Conservation (phyloP, 2,888 invertebrate genomes). For the Microlaimidae sp. region DNA sequence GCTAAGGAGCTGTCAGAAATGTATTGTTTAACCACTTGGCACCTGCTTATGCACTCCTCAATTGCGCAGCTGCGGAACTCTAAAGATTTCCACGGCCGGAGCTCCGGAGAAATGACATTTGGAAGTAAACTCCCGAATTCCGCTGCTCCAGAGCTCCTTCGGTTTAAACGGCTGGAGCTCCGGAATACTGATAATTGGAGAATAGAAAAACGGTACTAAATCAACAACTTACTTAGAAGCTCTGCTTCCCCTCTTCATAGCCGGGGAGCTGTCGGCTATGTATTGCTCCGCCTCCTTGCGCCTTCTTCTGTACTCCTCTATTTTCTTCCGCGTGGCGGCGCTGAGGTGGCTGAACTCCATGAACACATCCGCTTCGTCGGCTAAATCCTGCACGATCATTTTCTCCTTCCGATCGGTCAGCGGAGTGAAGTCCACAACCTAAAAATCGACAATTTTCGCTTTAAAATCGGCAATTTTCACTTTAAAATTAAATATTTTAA, state of each 20-base stretch:
- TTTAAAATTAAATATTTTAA: too few relatives aligned
- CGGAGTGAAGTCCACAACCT: conserved; percentile 33
- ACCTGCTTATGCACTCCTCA: conserved; percentile 31
- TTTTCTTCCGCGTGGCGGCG: conserved; percentile 15
- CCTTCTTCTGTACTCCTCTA: conserved; percentile 31
- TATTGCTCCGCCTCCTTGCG: conserved; percentile 33
- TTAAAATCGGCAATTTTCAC: too few relatives aligned
- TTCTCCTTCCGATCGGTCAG: conserved; percentile 32
- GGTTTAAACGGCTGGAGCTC: too few relatives aligned
- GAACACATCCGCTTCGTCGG: conserved; percentile 35
- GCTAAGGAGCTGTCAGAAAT: conserved; percentile 26
- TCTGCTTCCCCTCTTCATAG: neutral
- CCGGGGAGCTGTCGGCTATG: conserved; percentile 26
- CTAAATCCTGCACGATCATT: conserved; percentile 32
- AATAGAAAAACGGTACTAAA: too few relatives aligned
- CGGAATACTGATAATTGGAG: too few relatives aligned
- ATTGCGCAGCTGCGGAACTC: too few relatives aligned
- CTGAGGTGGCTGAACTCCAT: conserved; percentile 33
- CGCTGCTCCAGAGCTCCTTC: too few relatives aligned
- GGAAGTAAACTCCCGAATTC: too few relatives aligned
- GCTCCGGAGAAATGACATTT: too few relatives aligned
- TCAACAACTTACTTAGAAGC: too few relatives aligned
- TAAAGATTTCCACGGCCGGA: too few relatives aligned
- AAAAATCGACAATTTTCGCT: too few relatives aligned
- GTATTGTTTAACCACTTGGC: conserved; percentile 33